Percentiles rank a stretch among this genome's conserved stretches.
phyloP scores from a whole-genome alignment of 2,797 vertebrate species.

The Coccyzus lansbergi region DNA sequence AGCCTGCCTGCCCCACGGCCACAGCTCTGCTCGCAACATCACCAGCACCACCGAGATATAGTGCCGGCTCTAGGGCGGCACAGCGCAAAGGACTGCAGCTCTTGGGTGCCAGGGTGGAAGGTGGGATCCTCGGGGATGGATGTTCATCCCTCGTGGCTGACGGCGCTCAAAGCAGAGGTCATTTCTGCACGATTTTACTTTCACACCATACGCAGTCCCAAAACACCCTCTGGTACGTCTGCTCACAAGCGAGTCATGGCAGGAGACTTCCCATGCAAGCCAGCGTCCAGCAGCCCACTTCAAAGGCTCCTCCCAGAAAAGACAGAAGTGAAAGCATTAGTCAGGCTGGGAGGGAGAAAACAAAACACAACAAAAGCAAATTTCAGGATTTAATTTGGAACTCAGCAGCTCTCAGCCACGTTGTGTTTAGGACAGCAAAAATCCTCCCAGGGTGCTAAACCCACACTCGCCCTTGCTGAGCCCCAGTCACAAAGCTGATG shows the following conservation, averaged over 20 bases:
- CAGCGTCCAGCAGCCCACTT: not conserved
- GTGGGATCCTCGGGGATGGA: not conserved
- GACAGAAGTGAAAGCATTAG: not conserved
- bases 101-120: fast-evolving
- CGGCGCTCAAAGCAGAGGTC: not conserved
- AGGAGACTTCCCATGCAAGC: not conserved
- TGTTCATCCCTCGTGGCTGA: not conserved
- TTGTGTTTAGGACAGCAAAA: not conserved
- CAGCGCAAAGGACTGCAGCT: not conserved
- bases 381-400: not conserved
- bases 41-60: fast-evolving
- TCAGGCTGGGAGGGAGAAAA: not conserved
- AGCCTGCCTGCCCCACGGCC: not conserved
- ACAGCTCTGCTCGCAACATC: not conserved
- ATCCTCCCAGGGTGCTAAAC: not conserved
- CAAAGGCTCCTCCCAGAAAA: not conserved
- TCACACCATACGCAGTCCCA: fast-evolving
- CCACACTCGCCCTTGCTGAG: not conserved
- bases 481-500: not conserved
- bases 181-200: not conserved
- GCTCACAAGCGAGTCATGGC: not conserved
- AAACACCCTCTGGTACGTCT: not conserved
- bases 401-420: not conserved
- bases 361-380: not conserved
- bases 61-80: fast-evolving